phyloP scores from a whole-genome alignment of 2,797 vertebrate genomes.

The Pipistrellus pygmaeus region DNA sequence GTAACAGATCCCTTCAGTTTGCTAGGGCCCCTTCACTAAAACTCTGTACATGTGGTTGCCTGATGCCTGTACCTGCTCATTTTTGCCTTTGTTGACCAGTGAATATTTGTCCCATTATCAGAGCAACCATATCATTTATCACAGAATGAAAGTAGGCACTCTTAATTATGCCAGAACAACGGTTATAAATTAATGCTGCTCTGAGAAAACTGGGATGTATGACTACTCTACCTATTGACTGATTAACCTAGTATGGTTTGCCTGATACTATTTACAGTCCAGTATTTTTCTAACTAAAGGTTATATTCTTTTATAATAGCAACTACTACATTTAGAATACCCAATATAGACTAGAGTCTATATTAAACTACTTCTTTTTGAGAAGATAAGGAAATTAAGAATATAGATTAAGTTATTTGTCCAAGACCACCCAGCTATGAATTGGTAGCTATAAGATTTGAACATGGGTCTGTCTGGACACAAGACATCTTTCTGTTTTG shows the following conservation, averaged over 20 bases:
- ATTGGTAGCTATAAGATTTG: constrained; percentile 28
- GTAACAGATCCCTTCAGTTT: background rate
- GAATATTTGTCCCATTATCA: constrained; percentile 11
- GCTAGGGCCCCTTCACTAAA: background rate
- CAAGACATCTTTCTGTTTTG: constrained; percentile 26
- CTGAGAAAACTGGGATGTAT: background rate
- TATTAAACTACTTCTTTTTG: constrained; percentile 70
- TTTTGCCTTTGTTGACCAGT: constrained; percentile 6
- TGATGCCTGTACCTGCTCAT: background rate
- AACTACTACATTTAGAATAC: constrained; percentile 22
- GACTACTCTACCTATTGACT: background rate
- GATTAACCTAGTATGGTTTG: constrained; percentile 31
- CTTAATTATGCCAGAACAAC: constrained; percentile 35
- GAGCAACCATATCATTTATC: background rate
- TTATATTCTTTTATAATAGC: constrained; percentile 67
- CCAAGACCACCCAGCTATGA: constrained; percentile 59
- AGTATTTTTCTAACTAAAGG: constrained; percentile 66
- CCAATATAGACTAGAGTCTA: constrained; percentile 5
- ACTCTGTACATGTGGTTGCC: background rate
- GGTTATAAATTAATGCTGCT: background rate
- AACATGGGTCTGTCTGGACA: constrained; percentile 17
- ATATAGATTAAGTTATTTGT: constrained; percentile 48
- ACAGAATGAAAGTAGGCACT: background rate
- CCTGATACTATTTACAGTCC: constrained; percentile 17
- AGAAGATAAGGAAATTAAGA: constrained; percentile 65